Conservation (phyloP, 2,888 invertebrate genomes). For the Agrotis segetum region DNA sequence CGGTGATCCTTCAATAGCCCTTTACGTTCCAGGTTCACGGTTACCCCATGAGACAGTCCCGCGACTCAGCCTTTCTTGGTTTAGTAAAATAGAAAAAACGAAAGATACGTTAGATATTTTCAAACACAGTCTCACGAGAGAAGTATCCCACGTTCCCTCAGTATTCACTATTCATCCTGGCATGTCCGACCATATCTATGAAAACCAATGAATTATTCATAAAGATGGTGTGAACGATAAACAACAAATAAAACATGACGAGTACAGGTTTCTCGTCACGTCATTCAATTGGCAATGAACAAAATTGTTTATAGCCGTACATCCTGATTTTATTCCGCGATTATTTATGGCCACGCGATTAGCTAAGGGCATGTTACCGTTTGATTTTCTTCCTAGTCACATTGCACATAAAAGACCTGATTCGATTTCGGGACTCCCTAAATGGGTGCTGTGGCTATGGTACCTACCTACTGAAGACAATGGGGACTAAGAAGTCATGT, state of each 20-base stretch:
- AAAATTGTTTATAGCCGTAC: conserved; percentile 34
- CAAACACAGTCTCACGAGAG: conserved; percentile 21
- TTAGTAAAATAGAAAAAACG: neutral
- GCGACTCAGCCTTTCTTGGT: too few species aligned
- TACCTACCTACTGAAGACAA: too few species aligned
- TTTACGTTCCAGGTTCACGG: too few species aligned
- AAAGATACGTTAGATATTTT: neutral
- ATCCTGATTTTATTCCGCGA: conserved; percentile 43
- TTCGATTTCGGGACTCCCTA: too few species aligned
- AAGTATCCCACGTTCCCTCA: conserved; percentile 40
- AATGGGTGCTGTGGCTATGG: too few species aligned
- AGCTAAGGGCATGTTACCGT: conserved; percentile 4
- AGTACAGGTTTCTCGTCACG: conserved; percentile 51
- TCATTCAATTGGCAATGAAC: conserved; percentile 56
- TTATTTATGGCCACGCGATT: conserved; percentile 26
- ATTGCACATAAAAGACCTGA: too few species aligned
- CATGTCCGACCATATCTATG: conserved; percentile 46
- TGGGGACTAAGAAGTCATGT: too few species aligned
- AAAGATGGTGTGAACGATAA: conserved; percentile 46
- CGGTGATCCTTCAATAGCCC: too few species aligned
- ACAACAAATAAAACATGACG: conserved; percentile 46
- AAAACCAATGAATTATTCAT: conserved; percentile 55
- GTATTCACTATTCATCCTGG: conserved; percentile 53
- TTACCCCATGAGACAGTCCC: too few species aligned
- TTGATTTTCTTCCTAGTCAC: conserved; percentile 1